A percentile compares a stretch with the other conserved stretches of the same genome.
Conservation (phyloP, 2,888 invertebrate species). For the Xestia ashworthii region DNA sequence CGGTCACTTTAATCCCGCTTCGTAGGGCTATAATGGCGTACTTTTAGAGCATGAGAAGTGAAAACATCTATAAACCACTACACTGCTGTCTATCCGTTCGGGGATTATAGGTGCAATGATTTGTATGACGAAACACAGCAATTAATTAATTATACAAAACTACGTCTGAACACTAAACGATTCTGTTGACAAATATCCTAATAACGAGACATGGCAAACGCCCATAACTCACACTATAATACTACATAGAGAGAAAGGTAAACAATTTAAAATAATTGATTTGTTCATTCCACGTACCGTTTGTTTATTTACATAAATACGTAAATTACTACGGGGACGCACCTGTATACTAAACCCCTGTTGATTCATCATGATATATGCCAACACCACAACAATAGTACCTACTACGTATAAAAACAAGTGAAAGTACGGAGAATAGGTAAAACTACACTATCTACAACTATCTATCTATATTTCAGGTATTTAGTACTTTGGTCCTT, state of each 20-base stretch:
- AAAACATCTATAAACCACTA: too few species aligned
- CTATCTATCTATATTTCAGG: not conserved
- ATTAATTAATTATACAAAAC: not conserved
- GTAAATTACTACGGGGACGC: slow-evolving; percentile 12
- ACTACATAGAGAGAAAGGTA: not conserved
- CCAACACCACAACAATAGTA: not conserved
- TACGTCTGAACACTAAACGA: not conserved
- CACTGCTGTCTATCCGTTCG: not conserved
- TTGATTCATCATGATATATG: not conserved
- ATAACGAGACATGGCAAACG: slow-evolving; percentile 19
- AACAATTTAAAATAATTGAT: slow-evolving; percentile 7
- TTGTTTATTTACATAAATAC: not conserved
- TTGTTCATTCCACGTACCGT: not conserved
- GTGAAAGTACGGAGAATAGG: not conserved
- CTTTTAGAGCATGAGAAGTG: too few species aligned
- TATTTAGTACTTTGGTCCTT: not conserved
- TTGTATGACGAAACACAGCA: not conserved
- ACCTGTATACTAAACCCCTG: slow-evolving; percentile 13
- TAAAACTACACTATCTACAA: not conserved
- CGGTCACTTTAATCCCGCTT: too few species aligned
- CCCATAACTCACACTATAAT: not conserved
- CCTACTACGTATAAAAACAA: not conserved
- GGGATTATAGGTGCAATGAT: not conserved
- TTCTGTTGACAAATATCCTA: slow-evolving; percentile 6
- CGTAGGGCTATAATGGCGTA: too few species aligned